These are phyloP conservation scores for Empidonax alnorum DNA, from an alignment of 2,113 vertebrate species.

Conservation along the genomic window DNA sequence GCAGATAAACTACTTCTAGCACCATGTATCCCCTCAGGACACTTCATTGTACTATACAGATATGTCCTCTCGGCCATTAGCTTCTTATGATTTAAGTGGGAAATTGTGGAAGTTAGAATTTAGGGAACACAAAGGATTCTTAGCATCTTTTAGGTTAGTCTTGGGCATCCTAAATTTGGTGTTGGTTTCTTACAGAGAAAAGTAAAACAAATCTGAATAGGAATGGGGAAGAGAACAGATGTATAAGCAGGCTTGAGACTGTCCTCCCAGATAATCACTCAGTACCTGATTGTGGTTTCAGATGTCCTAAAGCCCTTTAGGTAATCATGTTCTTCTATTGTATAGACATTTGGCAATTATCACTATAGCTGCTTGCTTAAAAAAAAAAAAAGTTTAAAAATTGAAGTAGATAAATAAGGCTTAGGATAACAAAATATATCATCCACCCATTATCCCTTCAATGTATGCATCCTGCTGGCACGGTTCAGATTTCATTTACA, in stretches of 20 bases:
- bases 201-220: background rate
- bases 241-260: background rate
- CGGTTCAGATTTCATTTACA: conserved; percentile 35
- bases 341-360: conserved; percentile 19
- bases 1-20: background rate
- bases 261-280: background rate
- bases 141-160: background rate
- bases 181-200: background rate
- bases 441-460: conserved; percentile 44
- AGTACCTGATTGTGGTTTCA: background rate
- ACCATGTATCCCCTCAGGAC: background rate
- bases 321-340: background rate
- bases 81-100: background rate
- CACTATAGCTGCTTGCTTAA: background rate
- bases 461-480: conserved; percentile 41
- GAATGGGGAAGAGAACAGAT: background rate
- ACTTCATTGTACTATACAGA: background rate
- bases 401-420: conserved; percentile 44
- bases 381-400: background rate
- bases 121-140: background rate
- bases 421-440: conserved; percentile 44
- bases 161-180: background rate
- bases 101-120: background rate
- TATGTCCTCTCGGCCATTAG: background rate
- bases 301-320: background rate